phyloP scores from a whole-genome alignment of 2,888 invertebrate genomes.

The Carcina quercana region DNA sequence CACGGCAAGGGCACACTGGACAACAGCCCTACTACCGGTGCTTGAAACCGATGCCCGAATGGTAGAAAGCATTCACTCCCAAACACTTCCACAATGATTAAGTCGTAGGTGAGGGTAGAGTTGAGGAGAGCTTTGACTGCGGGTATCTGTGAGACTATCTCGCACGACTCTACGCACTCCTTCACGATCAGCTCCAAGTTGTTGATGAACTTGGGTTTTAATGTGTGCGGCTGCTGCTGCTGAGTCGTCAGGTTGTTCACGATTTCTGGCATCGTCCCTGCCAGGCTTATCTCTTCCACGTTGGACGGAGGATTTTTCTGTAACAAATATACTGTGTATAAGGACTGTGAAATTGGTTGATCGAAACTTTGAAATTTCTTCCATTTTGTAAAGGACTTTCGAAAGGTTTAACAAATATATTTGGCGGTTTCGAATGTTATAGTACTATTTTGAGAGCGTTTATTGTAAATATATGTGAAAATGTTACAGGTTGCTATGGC shows the following conservation, averaged over 20 bases:
- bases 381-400: too few species aligned
- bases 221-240: conserved; percentile 31
- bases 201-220: conserved; percentile 50
- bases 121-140: conserved; percentile 49
- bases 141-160: conserved; percentile 50
- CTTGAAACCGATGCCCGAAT: conserved; percentile 64
- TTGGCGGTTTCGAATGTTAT: too few species aligned
- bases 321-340: conserved; percentile 28
- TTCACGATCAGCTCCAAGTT: conserved; percentile 62
- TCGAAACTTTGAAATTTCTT: too few species aligned
- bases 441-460: too few species aligned
- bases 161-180: conserved; percentile 63
- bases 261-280: conserved; percentile 64
- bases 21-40: conserved; percentile 69
- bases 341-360: too few species aligned
- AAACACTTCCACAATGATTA: conserved; percentile 68
- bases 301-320: conserved; percentile 60
- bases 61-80: conserved; percentile 75
- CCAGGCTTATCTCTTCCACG: conserved; percentile 58
- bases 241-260: conserved; percentile 52
- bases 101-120: conserved; percentile 46
- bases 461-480: too few species aligned
- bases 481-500: too few species aligned
- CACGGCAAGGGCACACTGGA: conserved; percentile 73
- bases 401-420: too few species aligned